Evolutionary conservation across 2,888 invertebrate genomes (phyloP).

Genomic region (Hedya salicella): DNA sequence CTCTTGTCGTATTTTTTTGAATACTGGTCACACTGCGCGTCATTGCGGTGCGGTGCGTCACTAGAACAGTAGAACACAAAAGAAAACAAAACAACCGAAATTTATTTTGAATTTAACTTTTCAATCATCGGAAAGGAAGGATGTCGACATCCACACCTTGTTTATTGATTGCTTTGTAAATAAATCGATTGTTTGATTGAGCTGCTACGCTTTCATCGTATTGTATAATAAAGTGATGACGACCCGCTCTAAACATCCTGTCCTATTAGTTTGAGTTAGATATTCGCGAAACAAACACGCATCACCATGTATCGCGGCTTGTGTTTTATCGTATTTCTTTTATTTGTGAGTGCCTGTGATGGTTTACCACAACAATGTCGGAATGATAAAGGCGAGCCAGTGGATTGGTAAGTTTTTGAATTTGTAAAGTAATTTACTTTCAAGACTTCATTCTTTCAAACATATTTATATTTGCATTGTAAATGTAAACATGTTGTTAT

Average conservation of each 20-base stretch:
- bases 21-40: constrained; percentile 13
- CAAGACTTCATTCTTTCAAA: too few relatives aligned
- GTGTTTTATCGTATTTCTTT: constrained; percentile 55
- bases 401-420: constrained; percentile 87
- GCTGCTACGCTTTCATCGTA: constrained; percentile 53
- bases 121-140: constrained; percentile 57
- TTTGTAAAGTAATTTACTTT: too few relatives aligned
- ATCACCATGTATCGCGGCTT: constrained; percentile 54
- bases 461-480: too few relatives aligned
- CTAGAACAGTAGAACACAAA: not conserved
- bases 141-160: constrained; percentile 42
- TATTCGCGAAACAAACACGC: constrained; percentile 59
- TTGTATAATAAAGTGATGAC: constrained; percentile 53
- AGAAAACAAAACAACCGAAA: constrained; percentile 28
- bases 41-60: constrained; percentile 14
- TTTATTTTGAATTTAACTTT: constrained; percentile 19
- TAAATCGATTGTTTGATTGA: constrained; percentile 69
- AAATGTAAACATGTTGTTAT: too few relatives aligned
- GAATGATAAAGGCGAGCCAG: constrained; percentile 87
- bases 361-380: constrained; percentile 77
- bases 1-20: too few relatives aligned
- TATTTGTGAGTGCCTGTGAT: constrained; percentile 58
- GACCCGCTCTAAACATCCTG: constrained; percentile 63
- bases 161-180: constrained; percentile 62
- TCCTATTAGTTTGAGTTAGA: constrained; percentile 61